These are phyloP conservation scores for Porites lutea DNA, from an alignment of 64 coral and sea anemone species.

Conservation along the genomic window DNA sequence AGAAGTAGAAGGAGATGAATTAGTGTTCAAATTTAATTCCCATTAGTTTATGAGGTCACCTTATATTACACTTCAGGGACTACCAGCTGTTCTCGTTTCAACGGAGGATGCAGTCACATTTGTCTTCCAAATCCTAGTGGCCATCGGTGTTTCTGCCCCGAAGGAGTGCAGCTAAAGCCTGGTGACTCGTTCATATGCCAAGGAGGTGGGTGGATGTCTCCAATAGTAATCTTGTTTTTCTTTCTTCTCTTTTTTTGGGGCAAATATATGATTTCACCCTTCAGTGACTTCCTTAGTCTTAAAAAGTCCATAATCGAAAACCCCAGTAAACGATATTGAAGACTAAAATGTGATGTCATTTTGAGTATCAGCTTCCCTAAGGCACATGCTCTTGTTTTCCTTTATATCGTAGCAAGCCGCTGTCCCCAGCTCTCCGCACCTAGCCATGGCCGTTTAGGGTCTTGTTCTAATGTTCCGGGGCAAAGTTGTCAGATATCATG, in stretches of 20 bases:
- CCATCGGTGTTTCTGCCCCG: constrained; percentile 56
- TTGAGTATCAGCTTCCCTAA: too few relatives aligned
- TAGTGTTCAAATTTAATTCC: too few relatives aligned
- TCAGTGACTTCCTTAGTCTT: too few relatives aligned
- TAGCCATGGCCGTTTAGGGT: constrained; percentile 18
- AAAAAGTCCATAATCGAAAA: too few relatives aligned
- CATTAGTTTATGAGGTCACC: too few relatives aligned
- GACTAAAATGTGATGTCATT: too few relatives aligned
- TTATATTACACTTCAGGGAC: background rate
- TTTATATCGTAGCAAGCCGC: constrained; percentile 29
- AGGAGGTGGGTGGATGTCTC: constrained; percentile 3
- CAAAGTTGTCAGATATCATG: constrained; percentile 50
- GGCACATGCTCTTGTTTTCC: background rate
- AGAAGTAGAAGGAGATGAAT: too few relatives aligned
- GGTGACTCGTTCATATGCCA: constrained; percentile 37
- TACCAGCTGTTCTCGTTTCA: constrained; percentile 43
- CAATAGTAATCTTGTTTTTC: too few relatives aligned
- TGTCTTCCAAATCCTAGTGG: constrained; percentile 70
- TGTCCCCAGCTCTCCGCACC: constrained; percentile 30
- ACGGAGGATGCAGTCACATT: constrained; percentile 76
- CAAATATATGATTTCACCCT: too few relatives aligned
- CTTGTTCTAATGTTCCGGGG: constrained; percentile 61
- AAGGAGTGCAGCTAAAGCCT: constrained; percentile 53
- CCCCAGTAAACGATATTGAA: too few relatives aligned
- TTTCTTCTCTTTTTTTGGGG: too few relatives aligned